phyloP scores from a whole-genome alignment of 2,888 invertebrate species.

The Meteorus cinctellus region DNA sequence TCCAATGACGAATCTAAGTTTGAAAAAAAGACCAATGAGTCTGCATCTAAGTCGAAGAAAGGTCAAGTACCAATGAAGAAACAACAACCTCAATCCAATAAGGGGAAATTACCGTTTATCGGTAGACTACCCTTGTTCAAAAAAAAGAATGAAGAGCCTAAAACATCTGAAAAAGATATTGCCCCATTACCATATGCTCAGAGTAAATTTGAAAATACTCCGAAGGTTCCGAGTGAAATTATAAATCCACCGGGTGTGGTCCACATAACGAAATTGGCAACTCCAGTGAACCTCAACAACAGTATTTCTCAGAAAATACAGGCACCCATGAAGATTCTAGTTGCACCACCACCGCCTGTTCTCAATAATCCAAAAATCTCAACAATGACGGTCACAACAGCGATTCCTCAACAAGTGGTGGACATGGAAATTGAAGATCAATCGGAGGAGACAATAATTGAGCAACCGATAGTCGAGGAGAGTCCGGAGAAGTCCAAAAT shows the following conservation, averaged over 20 bases:
- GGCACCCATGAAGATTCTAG: constrained; percentile 67
- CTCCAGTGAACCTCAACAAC: constrained; percentile 62
- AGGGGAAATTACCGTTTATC: constrained; percentile 87
- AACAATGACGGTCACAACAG: constrained; percentile 62
- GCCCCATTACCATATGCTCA: constrained; percentile 68
- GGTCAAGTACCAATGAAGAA: constrained; percentile 63
- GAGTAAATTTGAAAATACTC: constrained; percentile 71
- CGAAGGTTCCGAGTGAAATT: constrained; percentile 69
- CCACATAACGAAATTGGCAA: constrained; percentile 70
- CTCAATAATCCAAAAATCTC: constrained; percentile 62
- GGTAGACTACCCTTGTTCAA: constrained; percentile 90
- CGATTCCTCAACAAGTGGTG: constrained; percentile 60
- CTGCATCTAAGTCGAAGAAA: constrained; percentile 63
- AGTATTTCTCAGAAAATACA: constrained; percentile 53
- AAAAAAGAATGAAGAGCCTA: constrained; percentile 74
- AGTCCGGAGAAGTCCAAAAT: constrained; percentile 34
- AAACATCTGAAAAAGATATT: constrained; percentile 74
- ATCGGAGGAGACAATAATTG: constrained; percentile 67
- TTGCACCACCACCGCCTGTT: constrained; percentile 70
- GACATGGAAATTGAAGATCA: constrained; percentile 73
- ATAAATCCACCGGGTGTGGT: constrained; percentile 71
- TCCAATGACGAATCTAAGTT: constrained; percentile 68
- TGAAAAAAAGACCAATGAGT: constrained; percentile 68
- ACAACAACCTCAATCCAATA: constrained; percentile 65
- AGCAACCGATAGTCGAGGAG: constrained; percentile 60